Evolutionary conservation across 2,888 invertebrate genomes (phyloP), one percentile per base, ranked within the genome.

Genomic region (Platycnemis pennipes): DNA sequence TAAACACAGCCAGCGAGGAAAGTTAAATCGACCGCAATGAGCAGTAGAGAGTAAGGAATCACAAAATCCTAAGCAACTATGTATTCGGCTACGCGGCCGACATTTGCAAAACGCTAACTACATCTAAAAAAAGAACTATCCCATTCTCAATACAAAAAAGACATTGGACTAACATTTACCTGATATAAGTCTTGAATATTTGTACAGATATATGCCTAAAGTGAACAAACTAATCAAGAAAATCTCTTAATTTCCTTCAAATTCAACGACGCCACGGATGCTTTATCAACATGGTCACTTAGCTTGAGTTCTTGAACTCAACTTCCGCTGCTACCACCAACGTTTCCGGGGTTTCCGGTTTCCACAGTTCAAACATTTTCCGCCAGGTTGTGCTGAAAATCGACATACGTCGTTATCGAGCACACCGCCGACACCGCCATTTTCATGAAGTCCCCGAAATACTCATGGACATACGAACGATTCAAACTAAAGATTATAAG

Each of bases 181-280:
- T 91, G 91, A 91, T 44, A 91, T 44, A 63, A 37, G 63, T 44
- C 69, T 69, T 91, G 91, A 91, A 91, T 91, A 56, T 91, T n/a
- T 69, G 5, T 45, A 69, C 19, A 91, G 44, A n/a, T 56, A 63
- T 91, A 42, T 63, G 44, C 56, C 31, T 44, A 91, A 63, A 63
- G 11, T 44, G 63, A 44, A 56, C 44, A 91, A 56, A n/a, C 45
- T 44, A 7, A n/a, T 42, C 44, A 11, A 63, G 44, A 56, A 42
- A 53, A 19, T 16, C 22, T 42, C 56, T 63, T n/a, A 45, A 44
- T 53, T n/a, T n/a, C 46, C 56, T 26, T 45, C 44, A 63, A 44
- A n/a, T 42, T 91, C 63, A 91, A 63, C 91, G 91, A 91, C 91
- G 91, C 91, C 91, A 91, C 91, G 31, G 44, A 19, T 11, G 11